Evolutionary conservation across 1,140 invertebrate genomes (phyloP).

Genomic region (Solenopsis invicta): DNA sequence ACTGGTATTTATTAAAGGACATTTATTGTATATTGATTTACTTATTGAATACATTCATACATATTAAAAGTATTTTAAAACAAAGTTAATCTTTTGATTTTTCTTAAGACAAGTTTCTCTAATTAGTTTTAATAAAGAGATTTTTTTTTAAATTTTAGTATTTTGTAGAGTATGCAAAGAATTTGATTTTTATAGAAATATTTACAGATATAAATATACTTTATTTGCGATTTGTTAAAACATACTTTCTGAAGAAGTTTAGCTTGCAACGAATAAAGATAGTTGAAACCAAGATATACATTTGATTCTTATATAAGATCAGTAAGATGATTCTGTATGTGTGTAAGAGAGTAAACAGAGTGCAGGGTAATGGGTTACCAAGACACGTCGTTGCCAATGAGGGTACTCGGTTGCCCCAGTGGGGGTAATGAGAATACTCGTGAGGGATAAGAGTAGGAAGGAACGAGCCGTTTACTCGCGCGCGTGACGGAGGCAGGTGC

Average conservation of each 20-base stretch:
- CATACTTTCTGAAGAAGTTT: neutral
- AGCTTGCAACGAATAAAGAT: neutral
- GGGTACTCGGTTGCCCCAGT: constrained; percentile 51
- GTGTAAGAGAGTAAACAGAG: constrained; percentile 5
- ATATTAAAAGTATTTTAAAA: neutral
- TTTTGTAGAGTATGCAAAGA: neutral
- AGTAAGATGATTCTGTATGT: constrained; percentile 20
- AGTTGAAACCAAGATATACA: neutral
- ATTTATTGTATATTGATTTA: neutral
- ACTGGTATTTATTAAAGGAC: neutral
- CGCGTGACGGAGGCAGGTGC: constrained; percentile 80
- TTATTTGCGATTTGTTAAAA: neutral
- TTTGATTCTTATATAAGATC: constrained; percentile 33
- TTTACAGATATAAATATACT: neutral
- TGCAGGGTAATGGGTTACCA: constrained; percentile 19
- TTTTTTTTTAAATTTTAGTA: neutral
- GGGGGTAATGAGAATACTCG: constrained; percentile 79
- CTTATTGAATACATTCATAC: neutral
- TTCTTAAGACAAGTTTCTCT: neutral
- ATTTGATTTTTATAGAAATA: neutral
- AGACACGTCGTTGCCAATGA: constrained; percentile 64
- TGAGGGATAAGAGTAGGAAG: constrained; percentile 72
- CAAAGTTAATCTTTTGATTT: neutral
- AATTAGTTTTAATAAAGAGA: neutral
- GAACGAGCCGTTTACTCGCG: constrained; percentile 74